These are phyloP conservation scores for Coenonympha arcania DNA, from an alignment of 2,888 invertebrate genomes.

Conservation along the genomic window DNA sequence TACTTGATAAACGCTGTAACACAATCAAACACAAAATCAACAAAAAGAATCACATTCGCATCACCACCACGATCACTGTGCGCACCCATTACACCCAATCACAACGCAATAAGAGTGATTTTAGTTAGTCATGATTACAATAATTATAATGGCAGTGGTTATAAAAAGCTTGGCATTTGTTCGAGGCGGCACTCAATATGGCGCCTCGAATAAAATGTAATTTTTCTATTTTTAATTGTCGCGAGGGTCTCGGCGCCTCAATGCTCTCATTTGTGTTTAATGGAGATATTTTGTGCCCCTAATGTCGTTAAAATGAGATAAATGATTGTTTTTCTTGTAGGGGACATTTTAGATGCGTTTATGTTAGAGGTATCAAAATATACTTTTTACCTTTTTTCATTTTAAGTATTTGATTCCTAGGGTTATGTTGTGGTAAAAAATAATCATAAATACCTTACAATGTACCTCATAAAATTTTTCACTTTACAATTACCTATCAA, in stretches of 20 bases:
- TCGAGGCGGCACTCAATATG: slow-evolving; percentile 69
- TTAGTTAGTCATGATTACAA: slow-evolving; percentile 17
- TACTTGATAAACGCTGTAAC: slow-evolving; percentile 65
- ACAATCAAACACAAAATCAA: slow-evolving; percentile 66
- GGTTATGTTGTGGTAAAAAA: too few species aligned
- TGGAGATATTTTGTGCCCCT: slow-evolving; percentile 30
- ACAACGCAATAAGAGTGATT: slow-evolving; percentile 27
- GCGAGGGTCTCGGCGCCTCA: slow-evolving; percentile 32
- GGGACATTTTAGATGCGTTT: not conserved
- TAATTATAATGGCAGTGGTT: slow-evolving; percentile 27
- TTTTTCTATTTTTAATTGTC: slow-evolving; percentile 68
- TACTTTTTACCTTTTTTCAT: too few species aligned
- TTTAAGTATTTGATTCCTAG: too few species aligned
- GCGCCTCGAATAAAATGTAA: slow-evolving; percentile 56
- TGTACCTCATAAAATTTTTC: too few species aligned
- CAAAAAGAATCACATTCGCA: slow-evolving; percentile 45
- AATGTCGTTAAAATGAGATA: slow-evolving; percentile 28
- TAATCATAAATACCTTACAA: too few species aligned
- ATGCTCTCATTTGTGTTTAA: slow-evolving; percentile 30
- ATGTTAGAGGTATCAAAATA: not conserved
- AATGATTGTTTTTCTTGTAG: slow-evolving; percentile 14
- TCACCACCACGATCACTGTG: not conserved
- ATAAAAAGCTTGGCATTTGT: slow-evolving; percentile 63
- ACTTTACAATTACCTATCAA: too few species aligned
- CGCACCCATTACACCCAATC: slow-evolving; percentile 14